Base-by-base conservation (phyloP, 1,140 invertebrate species). In the Drosophila pruinosa region DNA sequence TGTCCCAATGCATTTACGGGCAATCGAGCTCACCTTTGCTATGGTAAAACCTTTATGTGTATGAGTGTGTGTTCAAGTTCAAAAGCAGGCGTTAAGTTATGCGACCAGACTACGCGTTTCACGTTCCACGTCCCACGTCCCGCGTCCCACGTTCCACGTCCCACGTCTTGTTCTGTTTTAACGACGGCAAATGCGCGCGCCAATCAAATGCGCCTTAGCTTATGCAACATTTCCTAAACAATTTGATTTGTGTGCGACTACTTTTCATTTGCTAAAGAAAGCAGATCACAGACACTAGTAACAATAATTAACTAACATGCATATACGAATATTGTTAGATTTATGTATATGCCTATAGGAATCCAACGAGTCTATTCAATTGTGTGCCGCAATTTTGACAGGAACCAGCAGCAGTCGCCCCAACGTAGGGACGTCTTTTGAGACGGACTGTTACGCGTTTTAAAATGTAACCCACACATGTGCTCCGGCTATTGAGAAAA, bases 381-480 rank as follows among this genome's bases (percentile, higher is more conserved):
- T 54, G 17, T 22, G 26, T 48, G 39, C 24, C 34, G 31, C 3
- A 31, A 31, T 10, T n/a, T n/a, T n/a, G 39, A 43, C 45, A 68
- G 62, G 62, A 73, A 56, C 43, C 39, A 50, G 73, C 97, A 97
- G 93, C 96, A 97, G 93, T 98, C 97, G 91, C 97, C 96, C 97
- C 97, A 98, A 92, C 97, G 95, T 78, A 98, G 95, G 92, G 96
- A 97, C 92, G 97, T 98, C 94, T 97, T 97, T 93, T 97, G 96
- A 92, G 96, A 97, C 93, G 97, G 97, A 94, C 96, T 97, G 93
- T 97, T 98, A 93, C 96, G 95, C 92, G 97, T 97, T 94, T 95
- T 97, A 95, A 97, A 97, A 93, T 94, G 96, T 95, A 97, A 94
- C 93, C 96, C 95, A 94, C 95, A 97, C 97, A 97, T 98, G 95